Evolutionary conservation across 2,797 vertebrate species (phyloP), one percentile per base, ranked within the genome.

Genomic region (Silurus aristotelis): DNA sequence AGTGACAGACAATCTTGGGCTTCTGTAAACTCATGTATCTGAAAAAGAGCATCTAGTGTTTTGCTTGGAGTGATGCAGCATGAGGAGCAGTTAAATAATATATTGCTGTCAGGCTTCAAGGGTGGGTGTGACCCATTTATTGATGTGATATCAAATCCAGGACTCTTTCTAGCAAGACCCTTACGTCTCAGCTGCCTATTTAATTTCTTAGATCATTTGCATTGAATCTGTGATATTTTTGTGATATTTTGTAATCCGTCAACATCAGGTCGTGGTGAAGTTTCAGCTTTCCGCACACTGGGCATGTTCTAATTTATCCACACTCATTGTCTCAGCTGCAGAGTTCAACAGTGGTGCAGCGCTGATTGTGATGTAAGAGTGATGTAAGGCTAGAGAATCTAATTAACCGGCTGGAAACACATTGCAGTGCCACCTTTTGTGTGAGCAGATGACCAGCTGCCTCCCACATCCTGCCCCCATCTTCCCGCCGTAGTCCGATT

Each of bases 341-440:
- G 68, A 63, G 58, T 52, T 48, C 55, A 80, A 14, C 63, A 75
- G 71, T n/a, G n/a, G 14, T 48, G 84, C 64, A 68, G 85, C 52
- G 76, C 76, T 80, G 48, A 66, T 82, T 25, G 81, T 71, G 75
- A 76, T 66, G 64, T 73, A 73, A 64, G 80, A 14, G n/a, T n/a
- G n/a, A n/a, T n/a, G n/a, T n/a, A n/a, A n/a, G 6, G 80, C 85
- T 87, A 85, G 75, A 88, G 88, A 88, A 92, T 94, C 92, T 90
- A 91, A 90, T 93, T 94, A 89, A 87, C 77, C 31, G 58, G 27
- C 88, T 89, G 84, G 88, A 90, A 94, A 91, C 90, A 90, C 91
- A 91, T 94, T 92, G 91, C 94, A 91, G 91, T 93, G 91, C 90
- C 92, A 93, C 92, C 93, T 94, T 87, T 95, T 95, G 94, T 95